Base-by-base conservation (phyloP, 1,140 invertebrate genomes). In the Potamilus streckersoni region DNA sequence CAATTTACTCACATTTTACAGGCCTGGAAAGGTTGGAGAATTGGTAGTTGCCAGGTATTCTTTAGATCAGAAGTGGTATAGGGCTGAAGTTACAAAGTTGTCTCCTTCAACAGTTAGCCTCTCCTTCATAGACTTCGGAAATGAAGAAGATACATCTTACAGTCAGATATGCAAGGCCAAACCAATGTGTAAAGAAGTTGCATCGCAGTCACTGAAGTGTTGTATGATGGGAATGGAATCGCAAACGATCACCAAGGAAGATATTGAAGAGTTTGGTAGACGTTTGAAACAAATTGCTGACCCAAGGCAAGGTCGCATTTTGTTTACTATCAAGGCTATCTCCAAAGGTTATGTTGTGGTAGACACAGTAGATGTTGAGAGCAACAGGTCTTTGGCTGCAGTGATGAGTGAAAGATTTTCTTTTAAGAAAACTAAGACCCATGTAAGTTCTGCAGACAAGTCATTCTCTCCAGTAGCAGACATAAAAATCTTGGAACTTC, bases 41-140 rank as follows among this genome's bases (percentile, higher is more conserved):
- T 49, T 77, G n/a, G 75, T 77, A 23, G 70, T 63, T n/a, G 58
- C 75, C 19, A 19, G 31, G 19, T 77, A 68, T 60, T 66, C 58
- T 58, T n/a, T 67, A 5, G 75, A 77, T 23, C 38, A 71, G 4
- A 59, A 71, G 13, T 79, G 78, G 78, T 72, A 68, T 31, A 23
- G 78, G 27, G 73, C 71, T 68, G 69, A 75, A 56, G 78, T 79
- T 19, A 5, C 69, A 11, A n/a, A 79, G 59, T 17, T 79, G 8
- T 23, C 58, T 16, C 12, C 49, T 38, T 19, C 38, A 17, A 57
- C 31, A 13, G 69, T 58, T 20, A 66, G 56, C 19, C 58, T 79
- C n/a, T 1, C 19, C 11, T 72, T 74, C 63, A 31, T 79, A 17
- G 78, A 79, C 65, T 74, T 71, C 57, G 65, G 73, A 1, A 75